Conservation (phyloP, 2,888 invertebrate genomes). For the Drosophila crucigera region DNA sequence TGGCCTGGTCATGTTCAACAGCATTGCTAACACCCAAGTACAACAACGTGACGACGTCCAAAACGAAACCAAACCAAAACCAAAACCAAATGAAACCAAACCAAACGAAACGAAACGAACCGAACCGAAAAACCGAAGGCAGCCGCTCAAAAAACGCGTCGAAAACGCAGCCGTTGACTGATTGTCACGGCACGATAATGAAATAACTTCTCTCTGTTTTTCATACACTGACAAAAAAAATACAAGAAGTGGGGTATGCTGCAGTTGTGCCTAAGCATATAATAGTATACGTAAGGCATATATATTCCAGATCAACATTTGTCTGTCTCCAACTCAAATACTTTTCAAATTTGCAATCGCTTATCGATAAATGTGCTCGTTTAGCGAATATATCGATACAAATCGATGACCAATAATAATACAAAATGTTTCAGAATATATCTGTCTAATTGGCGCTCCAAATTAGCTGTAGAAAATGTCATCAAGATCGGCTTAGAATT, state of each 20-base stretch:
- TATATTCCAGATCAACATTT: neutral
- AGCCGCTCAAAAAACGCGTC: conserved; percentile 43
- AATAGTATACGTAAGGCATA: neutral
- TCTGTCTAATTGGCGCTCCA: neutral
- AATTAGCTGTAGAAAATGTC: neutral
- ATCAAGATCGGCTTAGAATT: neutral
- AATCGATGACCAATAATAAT: neutral
- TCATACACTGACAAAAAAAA: neutral
- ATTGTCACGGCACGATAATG: conserved; percentile 75
- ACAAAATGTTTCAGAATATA: neutral
- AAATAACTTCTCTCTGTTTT: conserved; percentile 54
- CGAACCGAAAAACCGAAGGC: conserved; percentile 14
- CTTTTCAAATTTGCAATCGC: neutral
- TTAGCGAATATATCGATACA: neutral
- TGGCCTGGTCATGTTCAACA: conserved; percentile 70
- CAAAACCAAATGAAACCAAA: conserved; percentile 19
- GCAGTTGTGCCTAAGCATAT: neutral
- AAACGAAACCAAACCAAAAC: conserved; percentile 27
- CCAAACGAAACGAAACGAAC: conserved; percentile 2
- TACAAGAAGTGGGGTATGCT: neutral
- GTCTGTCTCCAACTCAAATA: too few species aligned
- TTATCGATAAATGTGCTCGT: neutral
- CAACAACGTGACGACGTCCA: conserved; percentile 75
- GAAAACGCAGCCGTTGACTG: conserved; percentile 71
- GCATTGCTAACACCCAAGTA: conserved; percentile 75